Evolutionary conservation across 2,113 vertebrate species (phyloP).

Genomic region (Gnathonemus echidnorhynchus): DNA sequence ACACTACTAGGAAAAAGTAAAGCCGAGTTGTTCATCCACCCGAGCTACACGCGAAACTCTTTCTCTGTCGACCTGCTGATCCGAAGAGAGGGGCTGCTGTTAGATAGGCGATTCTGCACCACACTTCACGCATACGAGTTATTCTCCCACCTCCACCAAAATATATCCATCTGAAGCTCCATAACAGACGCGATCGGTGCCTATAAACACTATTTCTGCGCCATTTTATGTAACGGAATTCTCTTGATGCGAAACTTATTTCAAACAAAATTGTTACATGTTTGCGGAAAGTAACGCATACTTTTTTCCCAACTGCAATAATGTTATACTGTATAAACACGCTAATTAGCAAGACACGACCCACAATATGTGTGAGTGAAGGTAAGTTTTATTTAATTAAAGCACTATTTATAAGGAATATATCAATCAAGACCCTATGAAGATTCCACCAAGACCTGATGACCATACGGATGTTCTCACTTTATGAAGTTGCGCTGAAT

Average conservation of each 20-base stretch:
- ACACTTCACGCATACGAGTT: neutral
- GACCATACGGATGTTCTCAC: neutral
- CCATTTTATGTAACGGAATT: conserved; percentile 20
- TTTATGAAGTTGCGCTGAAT: neutral
- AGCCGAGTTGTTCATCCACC: neutral
- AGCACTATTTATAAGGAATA: neutral
- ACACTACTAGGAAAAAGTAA: conserved; percentile 34
- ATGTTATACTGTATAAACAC: conserved; percentile 16
- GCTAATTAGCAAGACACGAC: neutral
- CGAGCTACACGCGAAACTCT: neutral
- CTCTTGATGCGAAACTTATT: neutral
- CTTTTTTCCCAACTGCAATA: neutral
- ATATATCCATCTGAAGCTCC: neutral
- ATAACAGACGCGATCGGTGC: neutral
- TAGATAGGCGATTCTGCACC: neutral
- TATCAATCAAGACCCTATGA: neutral
- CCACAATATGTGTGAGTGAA: neutral
- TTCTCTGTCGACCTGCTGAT: neutral
- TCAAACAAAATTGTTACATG: conserved; percentile 32
- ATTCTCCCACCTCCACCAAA: neutral
- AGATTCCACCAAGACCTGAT: neutral
- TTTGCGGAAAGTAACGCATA: conserved; percentile 15
- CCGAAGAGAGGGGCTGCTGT: neutral
- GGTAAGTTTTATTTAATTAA: neutral
- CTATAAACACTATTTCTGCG: conserved; percentile 26